These are phyloP conservation scores for Ecliptopera silaceata DNA, from an alignment of 2,888 invertebrate species.

Conservation along the genomic window DNA sequence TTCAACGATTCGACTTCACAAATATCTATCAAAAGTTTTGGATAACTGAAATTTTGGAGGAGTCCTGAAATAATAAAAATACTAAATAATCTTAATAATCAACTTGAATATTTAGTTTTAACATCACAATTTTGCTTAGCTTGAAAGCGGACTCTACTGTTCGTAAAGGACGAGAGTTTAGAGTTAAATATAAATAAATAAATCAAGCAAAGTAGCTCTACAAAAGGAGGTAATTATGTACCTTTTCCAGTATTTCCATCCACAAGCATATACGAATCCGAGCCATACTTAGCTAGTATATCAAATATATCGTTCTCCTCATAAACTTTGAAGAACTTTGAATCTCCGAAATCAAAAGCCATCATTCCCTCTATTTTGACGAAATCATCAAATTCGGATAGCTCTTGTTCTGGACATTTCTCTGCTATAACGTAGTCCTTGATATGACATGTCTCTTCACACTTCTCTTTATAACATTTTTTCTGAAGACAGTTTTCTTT, in stretches of 20 bases:
- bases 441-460: constrained; percentile 57
- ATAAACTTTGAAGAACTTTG: constrained; percentile 83
- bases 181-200: too few species aligned
- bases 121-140: too few species aligned
- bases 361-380: too few species aligned
- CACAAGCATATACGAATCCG: constrained; percentile 83
- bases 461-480: constrained; percentile 57
- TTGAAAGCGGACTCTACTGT: too few species aligned
- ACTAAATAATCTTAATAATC: too few species aligned
- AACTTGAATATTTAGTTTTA: not conserved
- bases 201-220: too few species aligned
- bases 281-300: constrained; percentile 59
- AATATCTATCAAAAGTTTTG: constrained; percentile 85
- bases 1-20: constrained; percentile 82
- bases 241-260: constrained; percentile 90
- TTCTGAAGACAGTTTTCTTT: constrained; percentile 49
- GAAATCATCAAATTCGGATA: too few species aligned
- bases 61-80: constrained; percentile 65
- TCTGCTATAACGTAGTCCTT: constrained; percentile 50
- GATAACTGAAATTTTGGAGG: constrained; percentile 63
- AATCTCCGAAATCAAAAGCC: too few species aligned
- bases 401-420: too few species aligned
- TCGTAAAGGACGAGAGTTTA: too few species aligned
- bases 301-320: constrained; percentile 77
- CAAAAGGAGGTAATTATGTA: constrained; percentile 38